phyloP scores from a whole-genome alignment of 2,888 invertebrate species.

The Heliconius ethilla region DNA sequence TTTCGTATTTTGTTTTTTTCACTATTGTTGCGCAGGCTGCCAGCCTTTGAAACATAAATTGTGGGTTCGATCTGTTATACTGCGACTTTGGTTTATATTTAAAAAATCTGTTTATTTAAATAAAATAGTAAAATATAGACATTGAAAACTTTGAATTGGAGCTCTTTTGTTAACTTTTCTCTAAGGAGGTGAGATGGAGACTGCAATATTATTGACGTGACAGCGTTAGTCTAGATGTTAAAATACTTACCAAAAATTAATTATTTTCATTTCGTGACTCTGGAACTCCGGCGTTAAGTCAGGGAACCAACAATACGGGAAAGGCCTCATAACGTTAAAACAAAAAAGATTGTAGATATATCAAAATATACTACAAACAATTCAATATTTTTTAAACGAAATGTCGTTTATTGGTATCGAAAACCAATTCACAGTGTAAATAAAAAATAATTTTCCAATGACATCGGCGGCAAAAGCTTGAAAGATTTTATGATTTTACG shows the following conservation, averaged over 20 bases:
- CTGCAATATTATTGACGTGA: too few relatives aligned
- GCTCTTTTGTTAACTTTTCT: too few relatives aligned
- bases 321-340: neutral
- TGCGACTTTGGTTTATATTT: too few relatives aligned
- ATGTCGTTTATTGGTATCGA: slow-evolving; percentile 27
- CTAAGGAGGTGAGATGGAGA: too few relatives aligned
- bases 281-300: too few relatives aligned
- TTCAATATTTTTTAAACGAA: neutral
- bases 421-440: slow-evolving; percentile 34
- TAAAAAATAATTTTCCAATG: slow-evolving; percentile 23
- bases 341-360: neutral
- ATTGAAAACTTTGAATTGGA: too few relatives aligned
- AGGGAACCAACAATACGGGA: too few relatives aligned
- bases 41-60: too few relatives aligned
- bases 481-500: neutral
- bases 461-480: slow-evolving; percentile 8
- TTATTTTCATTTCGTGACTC: neutral
- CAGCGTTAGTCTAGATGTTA: neutral
- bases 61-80: too few relatives aligned
- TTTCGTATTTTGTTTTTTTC: neutral
- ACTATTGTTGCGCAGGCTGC: too few relatives aligned
- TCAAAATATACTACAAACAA: slow-evolving; percentile 1
- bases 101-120: too few relatives aligned
- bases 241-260: neutral
- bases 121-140: too few relatives aligned